Evolutionary conservation across 2,113 vertebrate genomes (phyloP).

Genomic region (Equus przewalskii): DNA sequence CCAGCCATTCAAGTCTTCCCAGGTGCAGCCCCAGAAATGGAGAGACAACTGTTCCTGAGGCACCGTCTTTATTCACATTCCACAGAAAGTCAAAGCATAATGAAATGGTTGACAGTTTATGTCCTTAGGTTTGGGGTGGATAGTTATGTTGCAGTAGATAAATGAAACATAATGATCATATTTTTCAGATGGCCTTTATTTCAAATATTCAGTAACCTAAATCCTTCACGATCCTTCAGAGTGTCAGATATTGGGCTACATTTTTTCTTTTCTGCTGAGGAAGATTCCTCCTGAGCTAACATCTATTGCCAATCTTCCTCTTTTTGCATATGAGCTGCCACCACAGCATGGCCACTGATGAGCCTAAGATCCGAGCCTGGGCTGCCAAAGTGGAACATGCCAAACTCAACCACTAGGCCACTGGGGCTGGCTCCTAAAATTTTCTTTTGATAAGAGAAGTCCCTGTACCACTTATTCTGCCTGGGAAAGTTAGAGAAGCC

Average conservation of each 20-base stretch:
- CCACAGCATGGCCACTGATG: too few relatives aligned
- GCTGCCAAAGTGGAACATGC: too few relatives aligned
- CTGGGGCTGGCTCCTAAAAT: not conserved
- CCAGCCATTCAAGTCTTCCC: not conserved
- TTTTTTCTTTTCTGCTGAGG: too few relatives aligned
- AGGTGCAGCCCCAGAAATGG: too few relatives aligned
- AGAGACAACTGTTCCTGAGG: not conserved
- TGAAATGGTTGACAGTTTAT: not conserved
- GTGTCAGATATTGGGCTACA: not conserved
- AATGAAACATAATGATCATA: not conserved
- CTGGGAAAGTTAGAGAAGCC: not conserved
- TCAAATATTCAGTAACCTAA: constrained; percentile 37
- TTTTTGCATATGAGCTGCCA: too few relatives aligned
- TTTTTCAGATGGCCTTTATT: constrained; percentile 18
- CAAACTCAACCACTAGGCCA: too few relatives aligned
- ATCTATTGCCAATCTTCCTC: too few relatives aligned
- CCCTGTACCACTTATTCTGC: not conserved
- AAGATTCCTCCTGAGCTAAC: too few relatives aligned
- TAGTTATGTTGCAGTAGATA: not conserved
- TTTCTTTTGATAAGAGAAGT: not conserved
- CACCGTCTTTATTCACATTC: not conserved
- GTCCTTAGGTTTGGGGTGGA: not conserved
- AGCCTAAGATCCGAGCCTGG: too few relatives aligned
- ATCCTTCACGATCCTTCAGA: not conserved
- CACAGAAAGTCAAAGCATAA: not conserved